phyloP scores from a whole-genome alignment of 2,888 invertebrate genomes.

The Leistus spinibarbis region DNA sequence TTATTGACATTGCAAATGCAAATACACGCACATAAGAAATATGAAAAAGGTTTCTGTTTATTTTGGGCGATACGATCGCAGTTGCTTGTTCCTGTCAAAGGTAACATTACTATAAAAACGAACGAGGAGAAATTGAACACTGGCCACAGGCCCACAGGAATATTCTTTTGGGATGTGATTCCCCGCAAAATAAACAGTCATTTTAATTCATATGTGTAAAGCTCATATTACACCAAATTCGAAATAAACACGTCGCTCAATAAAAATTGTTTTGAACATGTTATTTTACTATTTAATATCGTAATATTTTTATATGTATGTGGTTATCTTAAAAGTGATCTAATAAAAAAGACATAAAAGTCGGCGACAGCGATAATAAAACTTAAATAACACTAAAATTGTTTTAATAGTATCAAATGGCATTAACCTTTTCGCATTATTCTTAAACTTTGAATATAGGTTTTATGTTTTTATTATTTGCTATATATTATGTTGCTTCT shows the following conservation, averaged over 20 bases:
- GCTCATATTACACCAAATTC: background rate
- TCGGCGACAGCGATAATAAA: background rate
- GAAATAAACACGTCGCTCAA: background rate
- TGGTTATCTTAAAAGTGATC: background rate
- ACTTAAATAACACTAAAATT: background rate
- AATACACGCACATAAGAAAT: background rate
- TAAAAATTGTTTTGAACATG: background rate
- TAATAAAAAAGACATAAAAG: background rate
- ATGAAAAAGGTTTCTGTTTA: background rate
- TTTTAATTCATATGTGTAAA: slow-evolving; percentile 1
- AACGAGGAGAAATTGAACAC: background rate
- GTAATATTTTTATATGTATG: background rate
- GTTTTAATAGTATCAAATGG: background rate
- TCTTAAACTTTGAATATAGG: no score
- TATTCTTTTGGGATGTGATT: slow-evolving; percentile 6
- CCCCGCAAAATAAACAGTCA: background rate
- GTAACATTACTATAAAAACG: background rate
- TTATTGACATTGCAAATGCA: background rate
- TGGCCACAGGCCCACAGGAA: background rate
- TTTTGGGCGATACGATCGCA: background rate
- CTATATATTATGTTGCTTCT: no score
- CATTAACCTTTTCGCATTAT: background rate
- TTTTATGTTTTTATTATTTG: no score
- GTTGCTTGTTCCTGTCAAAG: background rate
- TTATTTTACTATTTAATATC: background rate